phyloP scores from a whole-genome alignment of 2,888 invertebrate genomes.

The Mythimna loreyi region DNA sequence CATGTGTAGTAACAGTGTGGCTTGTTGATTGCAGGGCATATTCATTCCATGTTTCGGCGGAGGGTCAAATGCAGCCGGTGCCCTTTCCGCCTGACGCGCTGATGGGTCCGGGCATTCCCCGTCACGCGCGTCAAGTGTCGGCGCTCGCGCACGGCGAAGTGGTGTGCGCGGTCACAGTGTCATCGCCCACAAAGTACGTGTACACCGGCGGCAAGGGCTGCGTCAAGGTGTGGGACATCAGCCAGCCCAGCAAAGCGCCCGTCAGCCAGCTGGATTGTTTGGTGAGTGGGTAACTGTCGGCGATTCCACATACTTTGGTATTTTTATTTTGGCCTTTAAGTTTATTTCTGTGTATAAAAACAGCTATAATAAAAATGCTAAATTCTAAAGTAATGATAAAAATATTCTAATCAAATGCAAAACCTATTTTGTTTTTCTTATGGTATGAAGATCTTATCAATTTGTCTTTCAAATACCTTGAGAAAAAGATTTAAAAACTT shows the following conservation, averaged over 20 bases:
- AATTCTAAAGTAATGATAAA: slow-evolving; percentile 42
- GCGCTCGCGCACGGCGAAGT: slow-evolving; percentile 98
- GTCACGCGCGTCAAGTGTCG: slow-evolving; percentile 97
- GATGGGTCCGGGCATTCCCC: slow-evolving; percentile 97
- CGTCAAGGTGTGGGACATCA: slow-evolving; percentile 99
- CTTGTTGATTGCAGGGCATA: slow-evolving; percentile 93
- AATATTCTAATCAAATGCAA: slow-evolving; percentile 25
- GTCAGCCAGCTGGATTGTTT: slow-evolving; percentile 98
- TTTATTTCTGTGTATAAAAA: slow-evolving; percentile 4
- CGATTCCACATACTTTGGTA: slow-evolving; percentile 65
- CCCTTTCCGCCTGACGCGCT: slow-evolving; percentile 98
- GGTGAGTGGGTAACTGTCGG: slow-evolving; percentile 92
- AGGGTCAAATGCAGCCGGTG: slow-evolving; percentile 97
- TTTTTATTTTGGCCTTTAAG: slow-evolving; percentile 49
- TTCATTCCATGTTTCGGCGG: slow-evolving; percentile 97
- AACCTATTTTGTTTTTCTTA: slow-evolving; percentile 10
- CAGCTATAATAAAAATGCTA: slow-evolving; percentile 24
- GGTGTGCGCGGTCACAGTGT: slow-evolving; percentile 99
- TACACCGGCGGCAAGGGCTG: slow-evolving; percentile 99
- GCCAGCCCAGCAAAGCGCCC: slow-evolving; percentile 96
- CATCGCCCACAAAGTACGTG: slow-evolving; percentile 97
- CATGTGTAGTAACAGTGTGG: slow-evolving; percentile 23
- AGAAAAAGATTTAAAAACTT: slow-evolving; percentile 26
- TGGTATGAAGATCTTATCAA: slow-evolving; percentile 11
- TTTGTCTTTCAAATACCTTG: slow-evolving; percentile 17